Evolutionary conservation across 2,888 invertebrate genomes (phyloP).

Genomic region (Itoplectis maculator): DNA sequence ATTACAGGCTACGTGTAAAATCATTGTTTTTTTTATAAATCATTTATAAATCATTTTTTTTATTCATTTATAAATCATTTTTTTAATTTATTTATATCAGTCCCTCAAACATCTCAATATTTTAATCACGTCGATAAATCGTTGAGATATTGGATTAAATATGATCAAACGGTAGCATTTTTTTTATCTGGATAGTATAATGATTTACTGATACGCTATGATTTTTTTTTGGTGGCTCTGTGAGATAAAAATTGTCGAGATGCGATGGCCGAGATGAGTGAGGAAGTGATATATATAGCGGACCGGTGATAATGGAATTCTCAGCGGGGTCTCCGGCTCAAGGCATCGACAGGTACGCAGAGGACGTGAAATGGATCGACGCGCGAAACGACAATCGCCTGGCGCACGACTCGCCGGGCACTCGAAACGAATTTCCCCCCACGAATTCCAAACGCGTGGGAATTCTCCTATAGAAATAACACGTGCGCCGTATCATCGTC

Average conservation of each 20-base stretch:
- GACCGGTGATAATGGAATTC: conserved; percentile 83
- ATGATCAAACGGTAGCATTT: too few species aligned
- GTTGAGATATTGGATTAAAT: too few species aligned
- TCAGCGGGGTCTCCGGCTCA: conserved; percentile 71
- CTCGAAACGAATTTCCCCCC: neutral
- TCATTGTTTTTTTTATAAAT: too few species aligned
- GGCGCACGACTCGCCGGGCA: conserved; percentile 2
- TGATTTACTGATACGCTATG: too few species aligned
- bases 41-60: too few species aligned
- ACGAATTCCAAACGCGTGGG: neutral
- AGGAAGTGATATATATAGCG: conserved; percentile 75
- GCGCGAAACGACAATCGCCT: conserved; percentile 11
- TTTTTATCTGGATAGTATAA: too few species aligned
- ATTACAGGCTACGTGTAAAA: neutral
- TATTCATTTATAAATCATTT: too few species aligned
- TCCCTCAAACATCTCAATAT: too few species aligned
- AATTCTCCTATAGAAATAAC: conserved; percentile 5
- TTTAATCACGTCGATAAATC: too few species aligned
- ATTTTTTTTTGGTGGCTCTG: too few species aligned
- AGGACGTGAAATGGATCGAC: conserved; percentile 14
- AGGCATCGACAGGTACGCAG: conserved; percentile 2
- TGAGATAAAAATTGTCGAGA: neutral
- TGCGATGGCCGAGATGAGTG: too few species aligned
- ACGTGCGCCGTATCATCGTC: conserved; percentile 8
- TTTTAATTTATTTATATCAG: too few species aligned